phyloP scores from a whole-genome alignment of 2,888 invertebrate genomes.

The Slavum lentiscoides region DNA sequence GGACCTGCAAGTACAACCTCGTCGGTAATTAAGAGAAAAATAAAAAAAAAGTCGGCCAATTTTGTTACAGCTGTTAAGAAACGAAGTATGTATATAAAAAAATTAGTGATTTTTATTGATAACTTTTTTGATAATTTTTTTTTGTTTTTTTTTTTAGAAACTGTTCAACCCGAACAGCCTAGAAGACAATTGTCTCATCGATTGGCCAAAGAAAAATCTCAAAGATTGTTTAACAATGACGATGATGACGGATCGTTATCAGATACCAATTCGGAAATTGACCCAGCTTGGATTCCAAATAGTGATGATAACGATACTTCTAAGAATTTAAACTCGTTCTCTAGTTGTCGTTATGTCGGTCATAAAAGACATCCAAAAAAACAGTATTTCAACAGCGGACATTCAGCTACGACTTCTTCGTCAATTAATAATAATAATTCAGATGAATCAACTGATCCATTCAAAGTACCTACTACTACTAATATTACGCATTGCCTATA shows the following conservation, averaged over 20 bases:
- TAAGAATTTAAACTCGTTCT: background rate
- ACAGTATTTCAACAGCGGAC: background rate
- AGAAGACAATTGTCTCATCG: conserved; percentile 68
- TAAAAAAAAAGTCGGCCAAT: conserved; percentile 1
- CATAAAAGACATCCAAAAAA: conserved; percentile 31
- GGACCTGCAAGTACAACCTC: background rate
- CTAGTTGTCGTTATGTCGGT: background rate
- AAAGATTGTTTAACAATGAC: conserved; percentile 12
- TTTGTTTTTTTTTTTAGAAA: conserved; percentile 32
- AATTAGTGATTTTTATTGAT: background rate
- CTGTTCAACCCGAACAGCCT: conserved; percentile 58
- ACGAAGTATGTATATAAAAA: conserved; percentile 18
- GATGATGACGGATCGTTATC: conserved; percentile 65
- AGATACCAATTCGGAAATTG: conserved; percentile 69
- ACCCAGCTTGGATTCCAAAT: conserved; percentile 75
- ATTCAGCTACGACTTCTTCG: background rate
- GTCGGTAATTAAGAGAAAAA: conserved; percentile 12
- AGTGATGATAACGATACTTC: conserved; percentile 23
- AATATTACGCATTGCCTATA: too few species aligned
- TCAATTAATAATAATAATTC: conserved; percentile 21
- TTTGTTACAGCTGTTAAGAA: conserved; percentile 10
- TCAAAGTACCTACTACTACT: conserved; percentile 14
- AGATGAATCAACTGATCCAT: conserved; percentile 1
- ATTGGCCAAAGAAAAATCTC: conserved; percentile 69
- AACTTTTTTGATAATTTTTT: background rate